These are phyloP conservation scores for Platyscapa corneri DNA, from an alignment of 1,140 invertebrate species.

Conservation along the genomic window DNA sequence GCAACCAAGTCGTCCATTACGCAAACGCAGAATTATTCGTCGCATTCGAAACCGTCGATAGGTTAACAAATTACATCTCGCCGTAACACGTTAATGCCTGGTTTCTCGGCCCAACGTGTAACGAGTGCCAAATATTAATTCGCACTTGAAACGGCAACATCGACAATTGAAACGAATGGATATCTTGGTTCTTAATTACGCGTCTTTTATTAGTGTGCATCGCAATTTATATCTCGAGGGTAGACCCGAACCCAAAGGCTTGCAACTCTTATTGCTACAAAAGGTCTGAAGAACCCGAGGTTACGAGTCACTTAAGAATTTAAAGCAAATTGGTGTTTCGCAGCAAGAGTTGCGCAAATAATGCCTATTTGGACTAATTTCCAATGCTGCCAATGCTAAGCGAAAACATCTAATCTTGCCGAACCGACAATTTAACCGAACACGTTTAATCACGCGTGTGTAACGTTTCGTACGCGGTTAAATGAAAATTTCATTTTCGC, in stretches of 20 bases:
- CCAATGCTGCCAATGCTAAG: not conserved
- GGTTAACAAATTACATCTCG: too few relatives aligned
- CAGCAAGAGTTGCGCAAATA: not conserved
- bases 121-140: too few relatives aligned
- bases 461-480: too few relatives aligned
- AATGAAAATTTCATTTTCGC: not conserved
- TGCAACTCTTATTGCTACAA: slow-evolving; percentile 8
- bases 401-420: not conserved
- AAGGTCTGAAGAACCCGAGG: not conserved
- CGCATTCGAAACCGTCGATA: too few relatives aligned
- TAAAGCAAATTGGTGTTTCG: not conserved
- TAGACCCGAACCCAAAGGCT: not conserved
- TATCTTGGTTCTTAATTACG: not conserved
- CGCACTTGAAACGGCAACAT: too few relatives aligned
- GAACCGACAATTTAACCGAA: not conserved
- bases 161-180: too few relatives aligned
- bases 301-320: not conserved
- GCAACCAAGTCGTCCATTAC: too few relatives aligned
- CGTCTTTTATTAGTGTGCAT: not conserved
- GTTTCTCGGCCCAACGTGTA: too few relatives aligned
- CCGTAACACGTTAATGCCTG: too few relatives aligned
- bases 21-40: too few relatives aligned
- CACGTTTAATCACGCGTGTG: not conserved
- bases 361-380: too few relatives aligned
- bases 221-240: not conserved